Conservation (phyloP, 1,140 invertebrate genomes). For the Telenomus remus region DNA sequence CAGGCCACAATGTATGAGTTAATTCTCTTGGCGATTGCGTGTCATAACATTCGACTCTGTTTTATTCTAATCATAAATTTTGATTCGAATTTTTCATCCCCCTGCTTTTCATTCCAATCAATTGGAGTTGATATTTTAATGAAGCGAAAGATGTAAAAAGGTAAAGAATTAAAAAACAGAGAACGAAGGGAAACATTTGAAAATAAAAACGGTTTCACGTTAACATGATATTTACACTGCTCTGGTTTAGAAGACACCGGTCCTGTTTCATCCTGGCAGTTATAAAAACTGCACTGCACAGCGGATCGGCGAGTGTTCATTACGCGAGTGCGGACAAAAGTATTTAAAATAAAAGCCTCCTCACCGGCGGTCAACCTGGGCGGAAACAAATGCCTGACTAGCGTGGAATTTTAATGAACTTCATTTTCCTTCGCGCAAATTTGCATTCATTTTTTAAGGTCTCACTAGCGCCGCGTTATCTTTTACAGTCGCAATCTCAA, state of each 20-base stretch:
- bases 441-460: slow-evolving; percentile 62
- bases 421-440: slow-evolving; percentile 53
- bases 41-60: slow-evolving; percentile 13
- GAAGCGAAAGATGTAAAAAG: too few species aligned
- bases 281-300: too few species aligned
- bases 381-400: slow-evolving; percentile 59
- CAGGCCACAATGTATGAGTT: slow-evolving; percentile 15
- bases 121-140: too few species aligned
- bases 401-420: slow-evolving; percentile 64
- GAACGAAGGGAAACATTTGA: too few species aligned
- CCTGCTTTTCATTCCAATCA: too few species aligned
- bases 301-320: slow-evolving; percentile 36
- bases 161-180: too few species aligned
- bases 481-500: slow-evolving; percentile 21
- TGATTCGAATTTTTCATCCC: too few species aligned
- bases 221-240: slow-evolving; percentile 4
- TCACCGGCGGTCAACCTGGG: slow-evolving; percentile 51
- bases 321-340: slow-evolving; percentile 50
- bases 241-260: too few species aligned
- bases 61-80: too few species aligned
- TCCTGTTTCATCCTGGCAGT: too few species aligned
- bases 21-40: slow-evolving; percentile 16
- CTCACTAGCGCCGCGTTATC: slow-evolving; percentile 20
- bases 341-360: slow-evolving; percentile 61
- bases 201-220: not conserved